Evolutionary conservation across 2,113 vertebrate genomes (phyloP), one percentile per base, ranked within the genome.

Genomic region (Scomber scombrus): DNA sequence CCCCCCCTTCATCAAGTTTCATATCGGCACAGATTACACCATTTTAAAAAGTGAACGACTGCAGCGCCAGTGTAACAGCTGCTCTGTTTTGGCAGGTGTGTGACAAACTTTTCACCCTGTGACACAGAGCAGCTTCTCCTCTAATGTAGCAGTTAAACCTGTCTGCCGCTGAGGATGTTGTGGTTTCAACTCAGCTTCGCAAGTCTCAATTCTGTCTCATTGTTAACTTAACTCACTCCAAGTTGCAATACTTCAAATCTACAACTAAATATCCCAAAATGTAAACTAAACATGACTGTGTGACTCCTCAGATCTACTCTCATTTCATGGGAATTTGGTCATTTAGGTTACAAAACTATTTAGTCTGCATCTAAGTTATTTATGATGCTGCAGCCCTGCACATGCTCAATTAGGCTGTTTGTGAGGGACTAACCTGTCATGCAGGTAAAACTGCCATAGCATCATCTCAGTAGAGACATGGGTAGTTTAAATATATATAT

Each of bases 1-100:
- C 11, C n/a, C 49, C 3, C 10, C 43, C 6, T 3, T 11, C 40
- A 31, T 7, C 52, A 62, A 26, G 31, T 46, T 64, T 73, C 61
- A 71, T 40, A 74, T 61, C 55, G 71, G 55, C 64, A 63, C 54
- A 69, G 18, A 61, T 46, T 23, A 21, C 16, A 51, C 50, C 7
- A n/a, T 47, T n/a, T 26, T 43, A 58, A 71, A 60, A 65, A 16
- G 10, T 18, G 26, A 52, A 23, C 71, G 11, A 49, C 45, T 62
- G 61, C 50, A 23, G 12, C 10, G 13, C 0, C 3, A 1, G 2
- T 5, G 65, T 3, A 46, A 11, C 23, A 69, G 68, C 83, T 73
- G 49, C 62, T 52, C 47, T 5, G 68, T 57, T 56, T 1, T 14
- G 21, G 23, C 76, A 57, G 75, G 31, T 63, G 51, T 16, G 13